phyloP scores from a whole-genome alignment of 2,797 vertebrate species.

The Gila robusta region DNA sequence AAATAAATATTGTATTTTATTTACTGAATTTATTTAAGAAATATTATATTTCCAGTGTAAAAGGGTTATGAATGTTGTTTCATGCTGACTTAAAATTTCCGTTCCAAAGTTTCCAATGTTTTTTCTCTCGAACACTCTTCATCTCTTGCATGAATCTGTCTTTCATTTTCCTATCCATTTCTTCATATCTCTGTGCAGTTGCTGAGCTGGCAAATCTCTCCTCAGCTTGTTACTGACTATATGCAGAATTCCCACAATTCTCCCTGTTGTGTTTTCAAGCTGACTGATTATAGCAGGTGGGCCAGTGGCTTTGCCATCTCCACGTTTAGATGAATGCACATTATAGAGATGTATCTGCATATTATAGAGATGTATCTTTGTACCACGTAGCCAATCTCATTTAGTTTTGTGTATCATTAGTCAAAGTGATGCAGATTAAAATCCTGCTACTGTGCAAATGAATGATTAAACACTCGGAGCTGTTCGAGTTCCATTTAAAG shows the following conservation, averaged over 20 bases:
- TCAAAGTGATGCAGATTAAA: constrained; percentile 59
- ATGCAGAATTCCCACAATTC: constrained; percentile 29
- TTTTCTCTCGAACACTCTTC: background rate
- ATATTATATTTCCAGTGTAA: background rate
- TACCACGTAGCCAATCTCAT: constrained; percentile 47
- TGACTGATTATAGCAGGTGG: constrained; percentile 50
- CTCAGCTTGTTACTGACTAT: constrained; percentile 1
- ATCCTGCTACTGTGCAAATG: constrained; percentile 50
- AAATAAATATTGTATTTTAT: background rate
- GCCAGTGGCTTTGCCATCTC: constrained; percentile 3
- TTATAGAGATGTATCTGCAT: constrained; percentile 40
- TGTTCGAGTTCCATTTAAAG: constrained; percentile 57
- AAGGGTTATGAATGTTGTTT: background rate
- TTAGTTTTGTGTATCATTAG: constrained; percentile 51
- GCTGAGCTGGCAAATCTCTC: constrained; percentile 13
- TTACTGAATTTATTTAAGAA: background rate
- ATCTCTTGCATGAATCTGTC: background rate
- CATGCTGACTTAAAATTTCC: background rate
- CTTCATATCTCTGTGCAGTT: background rate
- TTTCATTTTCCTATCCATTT: background rate
- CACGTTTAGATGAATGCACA: constrained; percentile 34
- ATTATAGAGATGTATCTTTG: constrained; percentile 45
- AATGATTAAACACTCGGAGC: constrained; percentile 50
- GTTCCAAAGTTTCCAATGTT: background rate
- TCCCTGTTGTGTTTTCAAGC: constrained; percentile 16